Percentiles rank a stretch among this genome's conserved stretches.
phyloP scores from a whole-genome alignment of 2,888 invertebrate genomes.

The Tromatobia lineatoria region DNA sequence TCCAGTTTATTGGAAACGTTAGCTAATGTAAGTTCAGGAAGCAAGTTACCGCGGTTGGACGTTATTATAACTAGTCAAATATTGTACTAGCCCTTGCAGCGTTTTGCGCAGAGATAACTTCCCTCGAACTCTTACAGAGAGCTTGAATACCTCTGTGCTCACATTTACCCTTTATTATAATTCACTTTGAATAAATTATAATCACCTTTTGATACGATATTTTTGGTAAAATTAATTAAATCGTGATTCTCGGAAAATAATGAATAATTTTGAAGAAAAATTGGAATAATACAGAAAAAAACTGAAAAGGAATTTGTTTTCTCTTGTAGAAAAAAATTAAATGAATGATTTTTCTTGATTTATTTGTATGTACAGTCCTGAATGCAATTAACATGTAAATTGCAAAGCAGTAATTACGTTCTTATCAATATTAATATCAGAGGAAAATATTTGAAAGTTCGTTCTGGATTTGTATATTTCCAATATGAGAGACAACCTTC shows the following conservation, averaged over 20 bases:
- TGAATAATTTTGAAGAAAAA: not conserved
- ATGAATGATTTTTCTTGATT: no score
- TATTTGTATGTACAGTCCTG: no score
- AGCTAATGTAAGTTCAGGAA: not conserved
- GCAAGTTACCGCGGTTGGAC: not conserved
- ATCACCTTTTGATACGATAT: not conserved
- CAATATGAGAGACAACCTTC: no score
- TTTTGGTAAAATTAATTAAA: not conserved
- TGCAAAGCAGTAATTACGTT: no score
- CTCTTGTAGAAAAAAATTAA: no score
- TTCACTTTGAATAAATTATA: not conserved
- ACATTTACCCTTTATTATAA: not conserved
- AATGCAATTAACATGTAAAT: no score
- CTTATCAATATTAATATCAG: no score
- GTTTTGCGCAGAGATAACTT: not conserved
- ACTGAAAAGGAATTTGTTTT: no score
- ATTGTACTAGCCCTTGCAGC: not conserved
- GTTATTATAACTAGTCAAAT: conserved; percentile 12
- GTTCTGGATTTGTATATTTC: no score
- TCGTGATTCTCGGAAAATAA: not conserved
- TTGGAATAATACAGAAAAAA: not conserved
- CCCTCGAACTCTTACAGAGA: not conserved
- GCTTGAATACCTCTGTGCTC: conserved; percentile 1
- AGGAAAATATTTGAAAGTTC: no score
- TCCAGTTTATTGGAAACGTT: not conserved